Conservation (phyloP, 2,113 vertebrate species). For the Xyrauchen texanus region DNA sequence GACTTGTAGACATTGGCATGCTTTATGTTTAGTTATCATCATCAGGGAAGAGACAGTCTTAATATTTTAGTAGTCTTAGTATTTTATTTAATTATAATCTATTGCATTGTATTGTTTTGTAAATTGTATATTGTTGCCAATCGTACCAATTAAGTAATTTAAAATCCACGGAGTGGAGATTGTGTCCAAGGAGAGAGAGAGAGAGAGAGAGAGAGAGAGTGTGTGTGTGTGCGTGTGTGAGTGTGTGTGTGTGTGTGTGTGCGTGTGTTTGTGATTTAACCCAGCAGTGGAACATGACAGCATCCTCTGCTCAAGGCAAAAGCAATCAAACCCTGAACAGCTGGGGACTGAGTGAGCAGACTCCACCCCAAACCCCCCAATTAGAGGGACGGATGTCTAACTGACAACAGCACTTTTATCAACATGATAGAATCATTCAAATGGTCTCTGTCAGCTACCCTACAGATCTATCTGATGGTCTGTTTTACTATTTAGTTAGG, state of each 20-base stretch:
- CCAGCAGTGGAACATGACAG: conserved; percentile 82
- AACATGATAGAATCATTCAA: conserved; percentile 22
- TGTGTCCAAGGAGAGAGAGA: not conserved
- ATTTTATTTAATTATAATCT: no score
- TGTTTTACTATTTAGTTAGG: no score
- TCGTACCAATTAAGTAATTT: no score
- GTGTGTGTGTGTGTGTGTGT: conserved; percentile 32
- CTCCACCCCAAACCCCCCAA: not conserved
- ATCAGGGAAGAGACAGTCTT: no score
- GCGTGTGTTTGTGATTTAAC: conserved; percentile 68
- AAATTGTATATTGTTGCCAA: no score
- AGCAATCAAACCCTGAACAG: conserved; percentile 83
- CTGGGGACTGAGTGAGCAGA: conserved; percentile 67
- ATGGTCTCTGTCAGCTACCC: conserved; percentile 4
- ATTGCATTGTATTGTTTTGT: no score
- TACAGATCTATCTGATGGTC: not conserved
- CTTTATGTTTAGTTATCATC: conserved; percentile 4
- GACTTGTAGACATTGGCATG: conserved; percentile 30
- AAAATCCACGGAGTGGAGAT: no score
- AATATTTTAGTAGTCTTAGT: no score
- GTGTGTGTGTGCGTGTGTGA: conserved; percentile 38
- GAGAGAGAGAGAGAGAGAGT: conserved; percentile 23
- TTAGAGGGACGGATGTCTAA: conserved; percentile 8
- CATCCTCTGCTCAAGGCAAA: conserved; percentile 83
- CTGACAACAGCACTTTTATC: conserved; percentile 12